phyloP scores from a whole-genome alignment of 2,888 invertebrate species.

The Eretmocerus hayati region DNA sequence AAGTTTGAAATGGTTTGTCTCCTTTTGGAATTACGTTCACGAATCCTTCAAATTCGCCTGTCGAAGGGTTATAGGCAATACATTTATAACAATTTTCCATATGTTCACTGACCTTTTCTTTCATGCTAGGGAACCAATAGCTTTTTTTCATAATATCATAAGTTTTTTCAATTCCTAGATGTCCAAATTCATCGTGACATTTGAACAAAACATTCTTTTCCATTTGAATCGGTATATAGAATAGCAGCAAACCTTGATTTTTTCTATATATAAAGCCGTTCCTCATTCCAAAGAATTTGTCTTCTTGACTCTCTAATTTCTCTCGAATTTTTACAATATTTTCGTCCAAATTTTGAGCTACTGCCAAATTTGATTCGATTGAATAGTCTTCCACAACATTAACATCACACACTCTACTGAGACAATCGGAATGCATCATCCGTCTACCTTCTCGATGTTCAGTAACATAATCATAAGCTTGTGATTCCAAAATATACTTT shows the following conservation, averaged over 20 bases:
- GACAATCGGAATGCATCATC: not conserved
- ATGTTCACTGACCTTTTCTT: too few species aligned
- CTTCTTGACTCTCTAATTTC: constrained; percentile 12
- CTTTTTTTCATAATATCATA: constrained; percentile 20
- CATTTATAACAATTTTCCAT: too few species aligned
- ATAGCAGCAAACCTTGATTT: constrained; percentile 13
- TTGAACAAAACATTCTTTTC: too few species aligned
- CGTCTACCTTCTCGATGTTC: too few species aligned
- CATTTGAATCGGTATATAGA: constrained; percentile 26
- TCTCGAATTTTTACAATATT: too few species aligned
- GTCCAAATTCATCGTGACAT: too few species aligned
- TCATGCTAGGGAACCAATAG: too few species aligned
- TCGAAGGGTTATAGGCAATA: constrained; percentile 17
- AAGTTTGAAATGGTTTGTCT: constrained; percentile 20
- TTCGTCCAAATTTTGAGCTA: constrained; percentile 8
- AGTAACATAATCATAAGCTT: too few species aligned
- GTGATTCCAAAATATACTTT: too few species aligned
- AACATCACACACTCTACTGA: not conserved
- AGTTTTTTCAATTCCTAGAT: constrained; percentile 15
- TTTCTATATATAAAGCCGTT: constrained; percentile 23
- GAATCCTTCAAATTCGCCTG: constrained; percentile 21
- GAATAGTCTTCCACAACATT: constrained; percentile 12
- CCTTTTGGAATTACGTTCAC: too few species aligned
- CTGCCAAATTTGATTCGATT: constrained; percentile 8
- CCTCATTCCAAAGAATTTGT: constrained; percentile 17